A percentile compares a stretch with the other conserved stretches of the same genome.
Conservation (phyloP, 2,113 vertebrate genomes). For the Thamnaconus septentrionalis region DNA sequence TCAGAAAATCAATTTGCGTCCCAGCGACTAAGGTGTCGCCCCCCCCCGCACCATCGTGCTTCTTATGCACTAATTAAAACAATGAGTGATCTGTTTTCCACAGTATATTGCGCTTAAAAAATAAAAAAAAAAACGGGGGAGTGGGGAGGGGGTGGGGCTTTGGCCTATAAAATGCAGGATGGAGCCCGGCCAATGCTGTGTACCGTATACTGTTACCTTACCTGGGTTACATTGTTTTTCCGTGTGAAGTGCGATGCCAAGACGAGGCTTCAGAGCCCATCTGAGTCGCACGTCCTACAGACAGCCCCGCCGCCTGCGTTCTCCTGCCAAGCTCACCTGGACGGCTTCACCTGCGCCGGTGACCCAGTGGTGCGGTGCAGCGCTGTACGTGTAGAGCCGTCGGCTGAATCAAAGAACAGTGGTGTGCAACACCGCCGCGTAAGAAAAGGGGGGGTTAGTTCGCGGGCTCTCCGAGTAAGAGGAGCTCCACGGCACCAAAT, state of each 20-base stretch:
- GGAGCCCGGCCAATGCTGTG: conserved; percentile 57
- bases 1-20: conserved; percentile 49
- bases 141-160: not conserved
- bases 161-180: conserved; percentile 40
- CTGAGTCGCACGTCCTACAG: conserved; percentile 57
- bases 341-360: conserved; percentile 71
- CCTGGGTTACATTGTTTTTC: conserved; percentile 56
- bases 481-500: conserved; percentile 35
- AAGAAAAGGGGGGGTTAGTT: conserved; percentile 42
- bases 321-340: conserved; percentile 74
- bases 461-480: conserved; percentile 23
- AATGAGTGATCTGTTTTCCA: conserved; percentile 34
- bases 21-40: conserved; percentile 25
- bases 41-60: conserved; percentile 33
- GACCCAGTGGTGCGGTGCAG: conserved; percentile 64
- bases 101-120: conserved; percentile 25
- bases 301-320: conserved; percentile 48
- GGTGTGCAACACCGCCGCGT: conserved; percentile 24
- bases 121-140: not conserved
- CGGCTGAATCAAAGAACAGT: conserved; percentile 65
- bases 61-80: conserved; percentile 50
- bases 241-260: conserved; percentile 71
- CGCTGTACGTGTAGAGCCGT: conserved; percentile 45
- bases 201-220: conserved; percentile 50
- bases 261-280: conserved; percentile 58